phyloP scores from a whole-genome alignment of 2,113 vertebrate genomes.

The Clarias batrachus region DNA sequence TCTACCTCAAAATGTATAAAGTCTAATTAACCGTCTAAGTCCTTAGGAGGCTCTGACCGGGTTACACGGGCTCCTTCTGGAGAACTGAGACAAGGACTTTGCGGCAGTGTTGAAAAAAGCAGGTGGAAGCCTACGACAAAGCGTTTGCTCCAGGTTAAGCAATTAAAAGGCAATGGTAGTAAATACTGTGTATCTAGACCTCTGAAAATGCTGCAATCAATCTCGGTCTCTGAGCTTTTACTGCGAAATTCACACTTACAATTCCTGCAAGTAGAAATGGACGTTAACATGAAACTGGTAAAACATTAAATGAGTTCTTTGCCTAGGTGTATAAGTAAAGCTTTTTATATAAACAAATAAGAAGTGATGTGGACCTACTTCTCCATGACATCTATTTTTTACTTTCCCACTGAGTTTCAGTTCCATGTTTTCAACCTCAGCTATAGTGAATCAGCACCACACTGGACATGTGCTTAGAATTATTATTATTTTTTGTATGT shows the following conservation, averaged over 20 bases:
- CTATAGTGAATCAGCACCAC: constrained; percentile 7
- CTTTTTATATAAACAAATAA: background rate
- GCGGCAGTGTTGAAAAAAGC: background rate
- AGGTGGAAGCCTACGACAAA: background rate
- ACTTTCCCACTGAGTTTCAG: background rate
- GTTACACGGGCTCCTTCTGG: background rate
- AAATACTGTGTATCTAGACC: background rate
- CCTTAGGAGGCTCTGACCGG: background rate
- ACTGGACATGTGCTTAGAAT: background rate
- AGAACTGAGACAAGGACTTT: background rate
- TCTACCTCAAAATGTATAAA: background rate
- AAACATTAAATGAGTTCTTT: background rate
- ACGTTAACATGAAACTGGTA: background rate
- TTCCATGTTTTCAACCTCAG: background rate
- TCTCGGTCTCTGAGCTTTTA: background rate
- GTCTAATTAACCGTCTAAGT: background rate
- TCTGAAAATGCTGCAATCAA: background rate
- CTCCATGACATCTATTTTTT: constrained; percentile 16
- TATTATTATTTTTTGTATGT: background rate
- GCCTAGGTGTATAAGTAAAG: background rate
- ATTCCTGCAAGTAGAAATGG: background rate
- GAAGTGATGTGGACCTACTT: background rate
- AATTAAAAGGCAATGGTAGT: background rate
- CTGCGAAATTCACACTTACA: background rate
- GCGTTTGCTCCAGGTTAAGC: background rate